Evolutionary conservation across 1,140 invertebrate species (phyloP).

Genomic region (Panulirus ornatus): DNA sequence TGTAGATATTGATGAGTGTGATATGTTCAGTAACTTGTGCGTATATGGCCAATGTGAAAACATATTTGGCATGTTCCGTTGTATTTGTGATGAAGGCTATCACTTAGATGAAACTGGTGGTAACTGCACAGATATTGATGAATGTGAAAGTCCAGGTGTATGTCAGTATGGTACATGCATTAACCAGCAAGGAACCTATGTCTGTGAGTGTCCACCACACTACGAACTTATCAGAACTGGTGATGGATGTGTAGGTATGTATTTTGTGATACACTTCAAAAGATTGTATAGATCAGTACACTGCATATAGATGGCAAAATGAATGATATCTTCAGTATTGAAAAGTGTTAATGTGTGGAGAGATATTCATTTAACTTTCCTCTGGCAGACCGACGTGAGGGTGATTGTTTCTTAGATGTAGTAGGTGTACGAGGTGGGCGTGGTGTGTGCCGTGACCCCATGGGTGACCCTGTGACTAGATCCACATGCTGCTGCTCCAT

Average conservation of each 20-base stretch:
- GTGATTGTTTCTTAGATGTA: constrained; percentile 86
- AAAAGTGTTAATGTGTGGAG: neutral
- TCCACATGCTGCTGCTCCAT: constrained; percentile 92
- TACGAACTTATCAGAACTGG: constrained; percentile 83
- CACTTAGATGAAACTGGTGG: constrained; percentile 80
- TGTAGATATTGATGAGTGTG: constrained; percentile 94
- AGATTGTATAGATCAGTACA: neutral
- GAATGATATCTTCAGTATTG: too few species aligned
- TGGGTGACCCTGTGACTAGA: constrained; percentile 84
- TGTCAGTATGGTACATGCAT: constrained; percentile 82
- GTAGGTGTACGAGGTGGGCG: constrained; percentile 75
- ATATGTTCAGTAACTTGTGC: constrained; percentile 91
- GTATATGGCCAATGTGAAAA: constrained; percentile 92
- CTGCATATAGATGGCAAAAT: neutral
- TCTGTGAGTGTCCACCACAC: constrained; percentile 80
- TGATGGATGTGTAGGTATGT: constrained; percentile 85
- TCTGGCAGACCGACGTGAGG: constrained; percentile 85
- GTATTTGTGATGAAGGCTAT: constrained; percentile 79
- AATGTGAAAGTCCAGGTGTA: constrained; percentile 82
- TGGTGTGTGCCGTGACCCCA: constrained; percentile 80
- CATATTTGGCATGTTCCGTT: constrained; percentile 90
- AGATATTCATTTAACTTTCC: neutral
- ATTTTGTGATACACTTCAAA: neutral
- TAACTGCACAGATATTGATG: constrained; percentile 82
- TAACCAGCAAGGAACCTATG: constrained; percentile 82